Evolutionary conservation across 2,888 invertebrate species (phyloP).

Genomic region (Synanthedon andrenaeformis): DNA sequence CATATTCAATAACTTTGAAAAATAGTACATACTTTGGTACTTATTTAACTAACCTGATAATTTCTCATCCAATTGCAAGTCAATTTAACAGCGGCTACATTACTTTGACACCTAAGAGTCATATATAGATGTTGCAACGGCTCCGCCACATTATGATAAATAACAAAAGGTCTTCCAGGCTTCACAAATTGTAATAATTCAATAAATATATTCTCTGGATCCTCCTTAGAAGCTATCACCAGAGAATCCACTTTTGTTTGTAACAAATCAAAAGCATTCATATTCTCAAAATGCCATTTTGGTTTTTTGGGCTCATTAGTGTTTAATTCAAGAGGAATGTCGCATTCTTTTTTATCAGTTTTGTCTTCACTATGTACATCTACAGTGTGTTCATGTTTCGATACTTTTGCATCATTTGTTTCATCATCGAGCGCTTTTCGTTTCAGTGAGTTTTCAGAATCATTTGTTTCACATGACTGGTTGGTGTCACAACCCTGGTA

Average conservation of each 20-base stretch:
- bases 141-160: constrained; percentile 85
- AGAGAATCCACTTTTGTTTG: constrained; percentile 78
- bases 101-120: constrained; percentile 77
- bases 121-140: constrained; percentile 87
- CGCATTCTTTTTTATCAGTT: constrained; percentile 4
- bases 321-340: constrained; percentile 2
- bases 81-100: constrained; percentile 81
- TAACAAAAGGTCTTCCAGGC: constrained; percentile 85
- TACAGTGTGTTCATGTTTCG: constrained; percentile 21
- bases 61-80: constrained; percentile 89
- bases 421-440: constrained; percentile 26
- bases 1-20: no score
- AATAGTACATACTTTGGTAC: no score
- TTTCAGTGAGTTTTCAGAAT: constrained; percentile 27
- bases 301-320: constrained; percentile 58
- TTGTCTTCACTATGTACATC: constrained; percentile 7
- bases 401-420: constrained; percentile 31
- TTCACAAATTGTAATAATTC: constrained; percentile 82
- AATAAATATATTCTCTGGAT: constrained; percentile 84
- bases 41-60: constrained; percentile 77
- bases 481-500: constrained; percentile 71
- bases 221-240: constrained; percentile 84
- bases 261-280: constrained; percentile 73
- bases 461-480: constrained; percentile 14
- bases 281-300: constrained; percentile 78